Evolutionary conservation across 2,797 vertebrate species (phyloP).

Genomic region (Oreochromis grahami): DNA sequence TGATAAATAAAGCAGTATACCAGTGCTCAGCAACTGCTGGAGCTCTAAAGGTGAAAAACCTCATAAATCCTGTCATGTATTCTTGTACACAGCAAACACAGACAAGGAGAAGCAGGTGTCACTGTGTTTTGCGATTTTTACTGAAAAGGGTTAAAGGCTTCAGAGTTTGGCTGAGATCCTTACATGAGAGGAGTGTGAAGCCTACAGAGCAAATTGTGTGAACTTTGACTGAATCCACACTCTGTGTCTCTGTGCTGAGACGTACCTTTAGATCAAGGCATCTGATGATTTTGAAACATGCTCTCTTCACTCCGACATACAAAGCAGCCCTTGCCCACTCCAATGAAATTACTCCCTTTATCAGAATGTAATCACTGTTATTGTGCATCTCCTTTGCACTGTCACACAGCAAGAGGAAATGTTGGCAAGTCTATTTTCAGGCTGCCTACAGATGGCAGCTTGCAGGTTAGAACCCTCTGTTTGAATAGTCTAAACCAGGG

Average conservation of each 20-base stretch:
- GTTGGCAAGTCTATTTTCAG: conserved; percentile 31
- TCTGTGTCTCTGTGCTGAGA: neutral
- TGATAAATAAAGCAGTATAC: neutral
- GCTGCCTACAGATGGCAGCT: conserved; percentile 29
- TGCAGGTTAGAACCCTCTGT: neutral
- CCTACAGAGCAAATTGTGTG: neutral
- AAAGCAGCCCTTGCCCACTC: neutral
- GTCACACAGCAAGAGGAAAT: conserved; percentile 33
- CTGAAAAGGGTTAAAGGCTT: neutral
- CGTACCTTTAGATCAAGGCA: neutral
- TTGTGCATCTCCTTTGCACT: conserved; percentile 31
- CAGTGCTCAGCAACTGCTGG: neutral
- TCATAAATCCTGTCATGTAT: neutral
- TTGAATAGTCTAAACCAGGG: neutral
- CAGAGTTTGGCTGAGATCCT: neutral
- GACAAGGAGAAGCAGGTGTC: neutral
- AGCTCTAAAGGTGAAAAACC: neutral
- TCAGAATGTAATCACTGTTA: conserved; percentile 57
- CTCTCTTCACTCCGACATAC: neutral
- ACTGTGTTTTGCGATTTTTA: neutral
- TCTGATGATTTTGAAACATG: neutral
- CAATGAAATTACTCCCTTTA: conserved; percentile 41
- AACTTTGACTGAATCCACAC: neutral
- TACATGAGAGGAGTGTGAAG: neutral
- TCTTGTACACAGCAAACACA: neutral